These are phyloP conservation scores for Xiphorhynchus erythropygius DNA, from an alignment of 2,797 vertebrate species.

Conservation along the genomic window DNA sequence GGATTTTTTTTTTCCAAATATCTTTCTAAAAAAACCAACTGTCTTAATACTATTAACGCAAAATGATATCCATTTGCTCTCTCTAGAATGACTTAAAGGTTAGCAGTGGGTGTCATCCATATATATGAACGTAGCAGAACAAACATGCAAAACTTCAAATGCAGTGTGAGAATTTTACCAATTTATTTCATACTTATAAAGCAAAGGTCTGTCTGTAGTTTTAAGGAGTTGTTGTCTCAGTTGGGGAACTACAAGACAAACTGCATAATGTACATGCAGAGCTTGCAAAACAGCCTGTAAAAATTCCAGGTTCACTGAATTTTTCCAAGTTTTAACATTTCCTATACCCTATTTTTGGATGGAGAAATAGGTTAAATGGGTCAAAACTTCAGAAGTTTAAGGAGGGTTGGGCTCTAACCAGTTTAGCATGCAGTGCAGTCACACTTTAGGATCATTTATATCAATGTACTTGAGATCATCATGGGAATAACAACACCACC, in stretches of 20 bases:
- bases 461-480: background rate
- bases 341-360: background rate
- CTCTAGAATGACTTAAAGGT: background rate
- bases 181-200: background rate
- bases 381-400: background rate
- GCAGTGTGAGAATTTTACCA: background rate
- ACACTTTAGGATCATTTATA: background rate
- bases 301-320: background rate
- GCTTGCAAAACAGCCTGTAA: background rate
- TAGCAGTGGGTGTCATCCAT: background rate
- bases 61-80: background rate
- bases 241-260: background rate
- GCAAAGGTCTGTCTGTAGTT: background rate
- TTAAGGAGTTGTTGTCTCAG: background rate
- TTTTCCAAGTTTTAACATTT: background rate
- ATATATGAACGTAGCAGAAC: background rate
- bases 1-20: background rate
- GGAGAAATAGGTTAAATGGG: background rate
- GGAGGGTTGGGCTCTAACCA: background rate
- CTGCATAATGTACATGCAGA: background rate
- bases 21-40: background rate
- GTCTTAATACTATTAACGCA: background rate
- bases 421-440: background rate
- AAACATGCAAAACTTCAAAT: background rate
- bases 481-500: background rate